Percentiles rank a stretch among this genome's conserved stretches.
These are phyloP conservation scores for Sternarchorhynchus goeldii DNA, from an alignment of 2,797 vertebrate genomes.

Conservation along the genomic window DNA sequence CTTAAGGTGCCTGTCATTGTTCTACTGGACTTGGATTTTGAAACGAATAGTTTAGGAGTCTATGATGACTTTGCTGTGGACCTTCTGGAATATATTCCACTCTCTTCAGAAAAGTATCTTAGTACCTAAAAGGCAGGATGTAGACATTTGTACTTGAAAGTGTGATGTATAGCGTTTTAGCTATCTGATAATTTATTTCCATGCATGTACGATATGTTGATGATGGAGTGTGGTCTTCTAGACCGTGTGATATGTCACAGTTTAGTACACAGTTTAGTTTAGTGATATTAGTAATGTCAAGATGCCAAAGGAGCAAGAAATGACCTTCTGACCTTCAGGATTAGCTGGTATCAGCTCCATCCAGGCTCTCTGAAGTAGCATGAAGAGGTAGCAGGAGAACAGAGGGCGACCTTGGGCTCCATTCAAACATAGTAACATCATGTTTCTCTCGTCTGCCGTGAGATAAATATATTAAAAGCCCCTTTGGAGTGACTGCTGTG, in stretches of 20 bases:
- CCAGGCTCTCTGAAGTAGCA: slow-evolving; percentile 1
- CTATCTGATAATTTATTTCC: slow-evolving; percentile 5
- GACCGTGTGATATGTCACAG: neutral
- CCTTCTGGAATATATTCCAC: neutral
- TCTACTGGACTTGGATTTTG: neutral
- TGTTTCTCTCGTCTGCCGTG: neutral
- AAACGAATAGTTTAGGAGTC: neutral
- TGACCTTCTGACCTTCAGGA: slow-evolving; percentile 14
- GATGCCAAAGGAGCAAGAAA: neutral
- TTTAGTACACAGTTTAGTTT: too few species aligned
- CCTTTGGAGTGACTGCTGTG: neutral
- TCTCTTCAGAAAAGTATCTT: neutral
- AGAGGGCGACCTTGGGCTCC: neutral
- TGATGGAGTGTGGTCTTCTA: slow-evolving; percentile 1
- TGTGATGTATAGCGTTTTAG: slow-evolving; percentile 7
- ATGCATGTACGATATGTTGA: neutral
- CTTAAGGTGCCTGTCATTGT: slow-evolving; percentile 2
- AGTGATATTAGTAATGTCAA: neutral
- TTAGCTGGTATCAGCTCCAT: slow-evolving; percentile 1
- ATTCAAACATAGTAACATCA: neutral
- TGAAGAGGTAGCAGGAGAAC: neutral
- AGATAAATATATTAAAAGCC: neutral
- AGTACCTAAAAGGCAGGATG: neutral
- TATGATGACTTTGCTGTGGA: neutral
- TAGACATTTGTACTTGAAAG: neutral